Conservation (phyloP, 1,140 invertebrate species). For the Metaphire vulgaris region DNA sequence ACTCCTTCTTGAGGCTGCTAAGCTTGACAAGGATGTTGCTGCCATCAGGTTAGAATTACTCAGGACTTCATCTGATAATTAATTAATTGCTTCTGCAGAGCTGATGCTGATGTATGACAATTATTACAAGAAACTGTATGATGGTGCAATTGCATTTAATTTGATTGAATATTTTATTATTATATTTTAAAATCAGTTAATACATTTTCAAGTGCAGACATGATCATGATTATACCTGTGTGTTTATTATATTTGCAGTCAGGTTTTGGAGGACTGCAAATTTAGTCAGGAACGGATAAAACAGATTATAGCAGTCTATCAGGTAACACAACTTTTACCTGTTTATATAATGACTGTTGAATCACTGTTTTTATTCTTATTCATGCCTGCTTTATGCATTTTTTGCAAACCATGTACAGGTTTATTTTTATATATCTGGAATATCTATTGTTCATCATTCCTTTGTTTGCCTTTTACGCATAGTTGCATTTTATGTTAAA, state of each 20-base stretch:
- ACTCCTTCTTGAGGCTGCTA: not conserved
- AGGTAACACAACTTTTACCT: conserved; percentile 32
- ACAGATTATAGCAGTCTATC: conserved; percentile 20
- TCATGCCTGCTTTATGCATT: too few species aligned
- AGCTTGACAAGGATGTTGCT: not conserved
- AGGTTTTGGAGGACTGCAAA: conserved; percentile 24
- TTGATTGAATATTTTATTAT: not conserved
- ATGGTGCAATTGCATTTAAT: too few species aligned
- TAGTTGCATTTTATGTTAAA: too few species aligned
- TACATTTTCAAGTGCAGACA: not conserved
- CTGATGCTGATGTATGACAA: too few species aligned
- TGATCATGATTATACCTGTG: not conserved
- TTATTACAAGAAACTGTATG: too few species aligned
- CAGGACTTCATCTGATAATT: not conserved
- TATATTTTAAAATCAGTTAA: not conserved
- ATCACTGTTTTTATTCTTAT: too few species aligned
- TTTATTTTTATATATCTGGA: too few species aligned
- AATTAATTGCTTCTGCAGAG: too few species aligned
- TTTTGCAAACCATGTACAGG: too few species aligned
- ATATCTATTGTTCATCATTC: too few species aligned
- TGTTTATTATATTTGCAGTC: not conserved
- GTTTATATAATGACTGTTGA: too few species aligned
- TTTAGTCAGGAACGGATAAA: conserved; percentile 34
- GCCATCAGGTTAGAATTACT: not conserved
- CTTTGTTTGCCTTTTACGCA: too few species aligned